Evolutionary conservation across 92 coral and sea anemone genomes (phyloP).

Genomic region (Anthopleura xanthogrammica): DNA sequence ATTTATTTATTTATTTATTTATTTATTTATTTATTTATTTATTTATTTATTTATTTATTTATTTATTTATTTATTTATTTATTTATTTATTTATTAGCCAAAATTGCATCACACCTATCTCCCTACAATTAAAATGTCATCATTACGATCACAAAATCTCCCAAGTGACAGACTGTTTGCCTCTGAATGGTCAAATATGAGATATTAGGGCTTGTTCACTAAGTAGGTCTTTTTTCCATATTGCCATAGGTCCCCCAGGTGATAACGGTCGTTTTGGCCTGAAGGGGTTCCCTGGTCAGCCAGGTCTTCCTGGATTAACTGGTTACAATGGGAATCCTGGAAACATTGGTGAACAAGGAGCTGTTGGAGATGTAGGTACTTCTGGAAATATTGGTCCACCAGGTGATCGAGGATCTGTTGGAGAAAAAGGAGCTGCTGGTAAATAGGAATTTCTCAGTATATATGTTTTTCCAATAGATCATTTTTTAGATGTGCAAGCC

Average conservation of each 20-base stretch:
- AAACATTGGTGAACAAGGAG: conserved; percentile 49
- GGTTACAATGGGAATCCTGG: conserved; percentile 46
- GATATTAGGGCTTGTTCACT: background rate
- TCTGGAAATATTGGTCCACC: conserved; percentile 22
- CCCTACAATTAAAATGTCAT: no score
- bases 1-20: no score
- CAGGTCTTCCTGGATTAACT: conserved; percentile 42
- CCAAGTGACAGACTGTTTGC: no score
- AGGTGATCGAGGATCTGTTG: conserved; percentile 23
- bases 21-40: no score
- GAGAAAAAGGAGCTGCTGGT: conserved; percentile 45
- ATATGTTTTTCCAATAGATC: background rate
- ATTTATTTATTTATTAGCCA: no score
- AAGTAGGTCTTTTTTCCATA: background rate
- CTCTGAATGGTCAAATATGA: no score
- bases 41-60: no score
- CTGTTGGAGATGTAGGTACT: conserved; percentile 32
- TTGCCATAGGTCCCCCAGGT: conserved; percentile 55
- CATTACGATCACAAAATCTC: no score
- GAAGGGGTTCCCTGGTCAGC: conserved; percentile 38
- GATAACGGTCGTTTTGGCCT: conserved; percentile 48
- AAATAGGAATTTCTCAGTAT: background rate
- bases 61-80: no score
- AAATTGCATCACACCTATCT: no score
- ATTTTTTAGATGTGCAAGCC: no score